A percentile compares a stretch with the other conserved stretches of the same genome.
phyloP scores from a whole-genome alignment of 2,113 vertebrate species.

The Ophthalmolycus amberensis region DNA sequence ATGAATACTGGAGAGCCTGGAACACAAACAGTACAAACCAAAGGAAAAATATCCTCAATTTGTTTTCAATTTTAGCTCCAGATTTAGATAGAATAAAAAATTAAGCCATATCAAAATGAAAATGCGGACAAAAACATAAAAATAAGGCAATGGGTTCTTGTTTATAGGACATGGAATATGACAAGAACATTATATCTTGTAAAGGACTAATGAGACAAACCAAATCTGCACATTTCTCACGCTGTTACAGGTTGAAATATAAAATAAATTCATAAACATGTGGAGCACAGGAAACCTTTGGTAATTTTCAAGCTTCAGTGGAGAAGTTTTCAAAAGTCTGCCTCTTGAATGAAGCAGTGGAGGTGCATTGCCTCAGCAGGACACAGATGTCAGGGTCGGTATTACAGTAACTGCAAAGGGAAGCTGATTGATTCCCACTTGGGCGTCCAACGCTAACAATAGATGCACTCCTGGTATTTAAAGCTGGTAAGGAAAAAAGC shows the following conservation, averaged over 20 bases:
- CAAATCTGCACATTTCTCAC: background rate
- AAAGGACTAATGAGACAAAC: slow-evolving; percentile 2
- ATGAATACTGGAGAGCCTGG: slow-evolving; percentile 90
- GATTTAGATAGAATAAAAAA: background rate
- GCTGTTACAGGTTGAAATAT: background rate
- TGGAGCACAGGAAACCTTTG: background rate
- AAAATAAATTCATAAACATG: background rate
- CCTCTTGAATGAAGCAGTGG: background rate
- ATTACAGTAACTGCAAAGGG: slow-evolving; percentile 4
- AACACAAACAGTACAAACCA: background rate
- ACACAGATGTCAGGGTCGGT: background rate
- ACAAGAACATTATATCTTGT: background rate
- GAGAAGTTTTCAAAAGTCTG: background rate
- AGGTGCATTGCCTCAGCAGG: background rate
- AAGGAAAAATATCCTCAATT: background rate
- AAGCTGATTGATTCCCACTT: slow-evolving; percentile 19
- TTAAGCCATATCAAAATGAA: background rate
- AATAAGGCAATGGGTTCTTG: background rate
- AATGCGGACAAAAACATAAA: background rate
- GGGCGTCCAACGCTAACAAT: background rate
- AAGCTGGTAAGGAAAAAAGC: background rate
- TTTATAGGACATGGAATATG: background rate
- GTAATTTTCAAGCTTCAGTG: background rate
- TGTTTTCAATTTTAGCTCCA: background rate
- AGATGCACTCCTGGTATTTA: slow-evolving; percentile 1